A percentile compares a stretch with the other conserved stretches of the same genome.
phyloP scores from a whole-genome alignment of 2,113 vertebrate genomes.

The Crotophaga sulcirostris region DNA sequence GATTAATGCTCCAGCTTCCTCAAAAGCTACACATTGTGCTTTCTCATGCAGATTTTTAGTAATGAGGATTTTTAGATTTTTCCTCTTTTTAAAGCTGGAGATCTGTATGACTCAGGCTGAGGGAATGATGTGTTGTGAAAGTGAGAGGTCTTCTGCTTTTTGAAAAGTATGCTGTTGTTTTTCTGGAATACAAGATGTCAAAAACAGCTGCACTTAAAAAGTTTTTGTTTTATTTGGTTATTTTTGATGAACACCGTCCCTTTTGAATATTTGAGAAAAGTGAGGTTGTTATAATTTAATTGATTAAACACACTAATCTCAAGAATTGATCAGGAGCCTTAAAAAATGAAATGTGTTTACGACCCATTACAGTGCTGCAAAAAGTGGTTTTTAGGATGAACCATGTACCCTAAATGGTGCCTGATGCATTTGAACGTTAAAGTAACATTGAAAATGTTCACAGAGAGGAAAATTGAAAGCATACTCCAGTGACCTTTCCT shows the following conservation, averaged over 20 bases:
- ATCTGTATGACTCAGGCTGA: background rate
- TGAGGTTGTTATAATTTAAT: background rate
- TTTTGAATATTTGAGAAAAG: background rate
- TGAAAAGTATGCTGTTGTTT: background rate
- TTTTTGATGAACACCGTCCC: background rate
- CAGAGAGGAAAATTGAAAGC: background rate
- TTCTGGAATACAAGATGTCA: background rate
- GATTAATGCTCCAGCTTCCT: constrained; percentile 5
- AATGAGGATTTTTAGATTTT: background rate
- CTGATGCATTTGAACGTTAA: background rate
- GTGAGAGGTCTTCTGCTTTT: constrained; percentile 38
- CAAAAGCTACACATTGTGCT: constrained; percentile 37
- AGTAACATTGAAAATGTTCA: background rate
- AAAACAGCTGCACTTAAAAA: background rate
- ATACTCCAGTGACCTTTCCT: background rate
- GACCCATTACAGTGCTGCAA: background rate
- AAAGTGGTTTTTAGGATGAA: background rate
- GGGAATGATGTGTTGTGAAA: constrained; percentile 13
- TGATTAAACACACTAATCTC: background rate
- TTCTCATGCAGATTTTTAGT: constrained; percentile 24
- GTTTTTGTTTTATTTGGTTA: background rate
- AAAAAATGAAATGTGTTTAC: background rate
- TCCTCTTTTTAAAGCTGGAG: background rate
- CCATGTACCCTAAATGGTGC: background rate
- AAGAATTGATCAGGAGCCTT: background rate